phyloP scores from a whole-genome alignment of 2,113 vertebrate species.

The Equus quagga region DNA sequence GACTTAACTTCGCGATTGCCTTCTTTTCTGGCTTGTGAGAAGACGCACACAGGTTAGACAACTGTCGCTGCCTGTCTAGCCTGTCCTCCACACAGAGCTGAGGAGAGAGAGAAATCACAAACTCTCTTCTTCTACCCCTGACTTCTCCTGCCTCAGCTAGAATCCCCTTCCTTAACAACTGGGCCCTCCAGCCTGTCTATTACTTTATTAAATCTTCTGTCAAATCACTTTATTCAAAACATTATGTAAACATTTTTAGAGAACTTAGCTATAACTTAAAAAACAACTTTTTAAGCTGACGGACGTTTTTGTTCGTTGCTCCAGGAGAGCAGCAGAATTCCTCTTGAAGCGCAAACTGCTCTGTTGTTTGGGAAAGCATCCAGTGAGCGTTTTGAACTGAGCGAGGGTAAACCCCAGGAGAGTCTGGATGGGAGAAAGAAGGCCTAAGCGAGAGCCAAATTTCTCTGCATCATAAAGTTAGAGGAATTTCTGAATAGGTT shows the following conservation, averaged over 20 bases:
- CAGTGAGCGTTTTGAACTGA: not conserved
- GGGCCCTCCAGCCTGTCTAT: not conserved
- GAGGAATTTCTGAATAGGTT: conserved; percentile 67
- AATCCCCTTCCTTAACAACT: not conserved
- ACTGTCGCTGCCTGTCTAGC: not conserved
- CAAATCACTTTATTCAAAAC: conserved; percentile 41
- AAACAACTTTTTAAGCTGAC: not conserved
- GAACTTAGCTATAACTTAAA: conserved; percentile 33
- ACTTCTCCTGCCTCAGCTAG: not conserved
- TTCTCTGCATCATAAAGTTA: conserved; percentile 66
- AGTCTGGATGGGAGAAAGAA: not conserved
- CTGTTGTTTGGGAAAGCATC: conserved; percentile 47
- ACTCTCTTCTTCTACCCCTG: not conserved
- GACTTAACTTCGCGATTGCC: not conserved
- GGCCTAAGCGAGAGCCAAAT: conserved; percentile 24
- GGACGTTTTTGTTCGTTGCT: not conserved
- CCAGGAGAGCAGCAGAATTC: not conserved
- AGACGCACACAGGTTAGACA: not conserved
- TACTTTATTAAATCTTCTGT: conserved; percentile 9
- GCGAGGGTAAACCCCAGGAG: not conserved
- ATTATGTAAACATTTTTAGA: conserved; percentile 11
- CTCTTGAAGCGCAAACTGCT: conserved; percentile 51
- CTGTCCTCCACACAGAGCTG: not conserved
- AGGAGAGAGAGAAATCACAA: not conserved
- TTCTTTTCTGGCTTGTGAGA: conserved; percentile 14